Evolutionary conservation across 92 coral and sea anemone species (phyloP), one percentile per base, ranked within the genome.

Genomic region (Scolanthus callimorphus): DNA sequence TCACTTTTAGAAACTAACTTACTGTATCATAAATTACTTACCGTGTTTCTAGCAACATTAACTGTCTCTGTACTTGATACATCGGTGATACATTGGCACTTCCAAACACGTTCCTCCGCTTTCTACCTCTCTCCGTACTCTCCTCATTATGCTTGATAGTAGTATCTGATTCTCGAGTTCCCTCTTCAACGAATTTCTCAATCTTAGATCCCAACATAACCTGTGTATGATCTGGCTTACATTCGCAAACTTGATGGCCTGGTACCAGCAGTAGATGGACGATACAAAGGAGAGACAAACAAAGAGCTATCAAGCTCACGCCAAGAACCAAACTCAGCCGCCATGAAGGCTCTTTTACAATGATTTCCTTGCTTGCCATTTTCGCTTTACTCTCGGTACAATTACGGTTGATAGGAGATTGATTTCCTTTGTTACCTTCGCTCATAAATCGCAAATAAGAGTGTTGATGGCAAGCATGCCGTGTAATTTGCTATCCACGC

Each of bases 21-120:
- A n/a, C n/a, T n/a, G n/a, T n/a, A n/a, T n/a, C n/a, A n/a, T 13
- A 8, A 30, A 3, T 2, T 17, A 52, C 73, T 34, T 38, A 66
- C 73, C 73, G 73, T 24, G 73, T 66, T 41, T 66, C 73, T 2
- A 66, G 51, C 73, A 66, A 51, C 73, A 66, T 51, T 20, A 66
- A 39, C 48, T 68, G 75, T 37, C 55, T 55, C 43, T 68, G 75
- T 6, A 68, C 45, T 30, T 68, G 75, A 23, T 68, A 68, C 21
- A 57, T 43, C 11, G 46, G 34, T 13, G 30, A 28, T 15, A 37
- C 25, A 39, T 39, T 31, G 11, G 46, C 20, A 29, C 27, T 29
- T 20, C 22, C 41, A 3, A 52, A 25, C 43, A 41, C 57, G 11
- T 68, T 29, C 13, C 75, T 43, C 3, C 75, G 64, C 29, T 25